These are phyloP conservation scores for Bombus waltoni DNA, from an alignment of 1,140 invertebrate species.

Conservation along the genomic window DNA sequence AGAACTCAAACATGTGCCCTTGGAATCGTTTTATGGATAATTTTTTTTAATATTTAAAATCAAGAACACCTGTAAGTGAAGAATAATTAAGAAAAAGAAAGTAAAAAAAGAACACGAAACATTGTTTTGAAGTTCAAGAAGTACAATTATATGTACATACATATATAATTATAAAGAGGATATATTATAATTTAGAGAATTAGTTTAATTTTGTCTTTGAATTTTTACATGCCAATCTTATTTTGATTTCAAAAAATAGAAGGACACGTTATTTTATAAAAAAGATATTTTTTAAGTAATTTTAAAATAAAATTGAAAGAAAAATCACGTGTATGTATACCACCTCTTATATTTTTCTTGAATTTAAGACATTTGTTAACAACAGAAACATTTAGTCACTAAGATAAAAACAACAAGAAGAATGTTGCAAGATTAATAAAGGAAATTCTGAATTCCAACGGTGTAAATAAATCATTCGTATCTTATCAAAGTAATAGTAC, in stretches of 20 bases:
- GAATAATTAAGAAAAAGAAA: background rate
- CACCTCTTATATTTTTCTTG: background rate
- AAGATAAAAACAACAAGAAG: background rate
- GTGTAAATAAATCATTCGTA: background rate
- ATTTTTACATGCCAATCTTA: background rate
- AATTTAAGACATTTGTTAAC: background rate
- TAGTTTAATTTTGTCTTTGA: background rate
- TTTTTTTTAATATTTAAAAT: background rate
- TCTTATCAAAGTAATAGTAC: slow-evolving; percentile 74
- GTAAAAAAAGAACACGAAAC: background rate
- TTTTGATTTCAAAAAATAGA: background rate
- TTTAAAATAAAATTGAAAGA: too few species aligned
- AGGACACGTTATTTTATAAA: too few species aligned
- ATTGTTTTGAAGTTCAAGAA: background rate
- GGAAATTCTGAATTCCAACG: background rate
- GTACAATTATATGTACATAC: too few species aligned
- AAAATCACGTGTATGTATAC: too few species aligned
- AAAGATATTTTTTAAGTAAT: too few species aligned
- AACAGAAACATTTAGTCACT: background rate
- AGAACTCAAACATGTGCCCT: background rate
- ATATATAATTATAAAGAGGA: background rate
- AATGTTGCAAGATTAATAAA: background rate
- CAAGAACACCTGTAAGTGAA: background rate
- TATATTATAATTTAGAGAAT: background rate
- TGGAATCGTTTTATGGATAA: background rate